Conservation (phyloP, 2,113 vertebrate species). For the Thalassarche chlororhynchos region DNA sequence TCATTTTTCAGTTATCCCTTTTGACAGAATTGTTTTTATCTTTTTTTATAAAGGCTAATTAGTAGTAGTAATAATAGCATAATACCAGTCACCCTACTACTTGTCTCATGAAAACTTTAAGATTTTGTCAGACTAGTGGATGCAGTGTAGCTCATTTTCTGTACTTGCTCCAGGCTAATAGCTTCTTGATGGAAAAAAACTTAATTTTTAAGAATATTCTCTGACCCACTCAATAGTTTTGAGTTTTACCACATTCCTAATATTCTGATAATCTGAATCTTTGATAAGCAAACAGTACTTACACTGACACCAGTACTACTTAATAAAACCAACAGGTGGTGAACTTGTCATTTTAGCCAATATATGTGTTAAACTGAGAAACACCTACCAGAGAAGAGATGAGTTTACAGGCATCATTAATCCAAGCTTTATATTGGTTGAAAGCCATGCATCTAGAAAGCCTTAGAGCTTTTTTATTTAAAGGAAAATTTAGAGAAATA, state of each 20-base stretch:
- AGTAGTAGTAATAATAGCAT: not conserved
- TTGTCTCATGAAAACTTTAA: not conserved
- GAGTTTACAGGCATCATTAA: not conserved
- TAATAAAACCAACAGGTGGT: not conserved
- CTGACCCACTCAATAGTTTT: not conserved
- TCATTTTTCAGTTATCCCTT: not conserved
- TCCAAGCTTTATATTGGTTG: not conserved
- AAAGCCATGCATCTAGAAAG: not conserved
- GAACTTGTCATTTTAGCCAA: not conserved
- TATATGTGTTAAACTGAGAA: not conserved
- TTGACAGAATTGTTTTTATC: not conserved
- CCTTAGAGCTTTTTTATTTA: not conserved
- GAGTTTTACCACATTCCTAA: not conserved
- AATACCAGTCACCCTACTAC: not conserved
- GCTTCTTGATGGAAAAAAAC: not conserved
- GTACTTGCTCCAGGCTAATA: not conserved
- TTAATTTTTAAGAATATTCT: not conserved
- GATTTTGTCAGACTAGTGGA: not conserved
- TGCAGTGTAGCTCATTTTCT: not conserved
- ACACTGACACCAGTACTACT: not conserved
- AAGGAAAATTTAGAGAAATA: not conserved
- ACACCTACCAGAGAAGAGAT: not conserved
- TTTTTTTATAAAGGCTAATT: not conserved
- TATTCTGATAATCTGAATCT: not conserved
- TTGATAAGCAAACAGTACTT: not conserved